Conservation (phyloP, 2,113 vertebrate genomes). For the Gallinago jamesoni region DNA sequence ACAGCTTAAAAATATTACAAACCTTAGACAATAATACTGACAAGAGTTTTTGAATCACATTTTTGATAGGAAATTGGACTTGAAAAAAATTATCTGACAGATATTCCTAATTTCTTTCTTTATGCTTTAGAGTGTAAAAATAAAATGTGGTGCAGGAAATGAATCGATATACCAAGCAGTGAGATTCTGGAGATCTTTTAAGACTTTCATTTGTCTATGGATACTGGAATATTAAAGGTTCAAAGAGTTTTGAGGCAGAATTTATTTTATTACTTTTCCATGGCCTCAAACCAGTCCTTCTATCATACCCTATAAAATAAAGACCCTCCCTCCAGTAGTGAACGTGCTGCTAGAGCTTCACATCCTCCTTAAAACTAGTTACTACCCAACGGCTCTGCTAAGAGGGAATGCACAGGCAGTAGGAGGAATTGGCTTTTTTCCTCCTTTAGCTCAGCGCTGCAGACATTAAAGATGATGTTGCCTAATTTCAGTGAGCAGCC, state of each 20-base stretch:
- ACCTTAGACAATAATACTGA: background rate
- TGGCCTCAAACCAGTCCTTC: background rate
- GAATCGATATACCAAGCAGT: background rate
- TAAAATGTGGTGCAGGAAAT: background rate
- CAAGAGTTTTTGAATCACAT: background rate
- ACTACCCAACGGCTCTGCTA: background rate
- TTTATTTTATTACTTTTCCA: background rate
- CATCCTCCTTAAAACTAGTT: background rate
- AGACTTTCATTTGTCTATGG: background rate
- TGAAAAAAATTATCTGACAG: background rate
- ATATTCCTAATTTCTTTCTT: background rate
- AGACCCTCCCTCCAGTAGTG: background rate
- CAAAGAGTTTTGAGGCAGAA: background rate
- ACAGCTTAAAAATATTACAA: background rate
- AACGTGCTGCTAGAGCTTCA: background rate
- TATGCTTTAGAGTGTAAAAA: background rate
- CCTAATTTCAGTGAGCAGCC: conserved; percentile 2
- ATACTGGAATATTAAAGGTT: background rate
- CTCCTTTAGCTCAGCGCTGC: background rate
- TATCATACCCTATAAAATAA: background rate
- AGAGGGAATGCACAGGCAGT: background rate
- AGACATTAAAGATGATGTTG: background rate
- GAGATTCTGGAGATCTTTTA: background rate
- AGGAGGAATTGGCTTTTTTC: background rate
- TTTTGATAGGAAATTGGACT: background rate